Evolutionary conservation across 2,888 invertebrate genomes (phyloP), one percentile per base, ranked within the genome.

Genomic region (Heliconius ismenius): DNA sequence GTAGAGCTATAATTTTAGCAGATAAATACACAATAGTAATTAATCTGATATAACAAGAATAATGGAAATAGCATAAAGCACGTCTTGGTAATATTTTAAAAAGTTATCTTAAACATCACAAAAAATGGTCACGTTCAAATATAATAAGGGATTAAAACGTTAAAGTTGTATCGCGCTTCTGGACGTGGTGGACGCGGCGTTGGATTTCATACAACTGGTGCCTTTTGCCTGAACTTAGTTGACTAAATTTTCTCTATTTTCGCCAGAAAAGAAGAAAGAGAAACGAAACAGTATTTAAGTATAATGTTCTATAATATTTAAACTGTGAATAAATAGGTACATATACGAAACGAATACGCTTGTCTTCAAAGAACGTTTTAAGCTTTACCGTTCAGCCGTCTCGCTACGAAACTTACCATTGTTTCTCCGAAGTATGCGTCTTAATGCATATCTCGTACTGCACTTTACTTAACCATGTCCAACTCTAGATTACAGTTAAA

Each of bases 331-430:
- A 67, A 67, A 67, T 67, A 43, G 36, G 39, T 39, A 15, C 67
- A 36, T 21, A 39, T 67, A 65, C 15, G 39, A 67, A 39, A 74
- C 76, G 69, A 76, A 63, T 76, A 62, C 75, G 72, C 78, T 69
- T 62, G 76, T 74, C 78, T 60, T 87, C 87, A 88, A 87, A 85
- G 84, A 86, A 82, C 77, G 78, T 79, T 75, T 73, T 77, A 74
- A 70, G 79, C 73, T 76, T 65, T 74, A 68, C 77, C 76, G 72
- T 74, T 78, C 78, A 81, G 76, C 74, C 77, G 72, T 76, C 76
- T 74, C 70, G 64, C 77, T 76, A 63, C 62, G 58, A 82, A 91
- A 90, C 87, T 90, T 89, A 83, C 86, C 87, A 88, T 90, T 91
- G 91, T 91, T 90, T 87, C 84, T 83, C 76, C 81, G 79, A 88